Conservation (phyloP, 2,113 vertebrate genomes). For the Menura novaehollandiae region DNA sequence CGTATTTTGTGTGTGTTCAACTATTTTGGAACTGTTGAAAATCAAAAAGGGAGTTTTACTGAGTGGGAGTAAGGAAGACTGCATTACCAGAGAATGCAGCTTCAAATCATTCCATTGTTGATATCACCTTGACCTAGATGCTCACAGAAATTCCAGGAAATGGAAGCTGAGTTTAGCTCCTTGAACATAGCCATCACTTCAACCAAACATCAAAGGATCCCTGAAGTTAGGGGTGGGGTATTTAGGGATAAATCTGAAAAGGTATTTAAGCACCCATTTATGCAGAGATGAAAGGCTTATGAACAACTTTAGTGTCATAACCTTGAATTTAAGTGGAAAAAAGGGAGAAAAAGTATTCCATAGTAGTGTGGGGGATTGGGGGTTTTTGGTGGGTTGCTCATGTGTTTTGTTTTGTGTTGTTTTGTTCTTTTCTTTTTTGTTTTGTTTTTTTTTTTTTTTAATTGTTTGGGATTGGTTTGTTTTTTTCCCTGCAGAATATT, state of each 20-base stretch:
- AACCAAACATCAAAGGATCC: neutral
- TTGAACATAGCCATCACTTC: neutral
- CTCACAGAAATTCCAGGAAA: neutral
- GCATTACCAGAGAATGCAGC: neutral
- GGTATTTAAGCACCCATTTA: neutral
- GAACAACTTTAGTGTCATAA: neutral
- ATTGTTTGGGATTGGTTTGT: neutral
- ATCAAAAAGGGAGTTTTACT: neutral
- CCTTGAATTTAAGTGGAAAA: neutral
- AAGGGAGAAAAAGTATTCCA: neutral
- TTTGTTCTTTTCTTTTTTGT: neutral
- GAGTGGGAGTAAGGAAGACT: neutral
- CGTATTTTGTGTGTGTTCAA: neutral
- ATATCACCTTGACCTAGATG: neutral
- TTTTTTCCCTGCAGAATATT: fast-evolving
- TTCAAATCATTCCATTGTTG: neutral
- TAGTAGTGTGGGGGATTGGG: neutral
- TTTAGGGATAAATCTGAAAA: neutral
- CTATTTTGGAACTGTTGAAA: neutral
- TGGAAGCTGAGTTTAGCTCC: neutral
- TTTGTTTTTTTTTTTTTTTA: neutral
- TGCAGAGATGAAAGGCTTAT: neutral
- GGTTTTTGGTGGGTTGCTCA: fast-evolving
- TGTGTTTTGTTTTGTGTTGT: no score
- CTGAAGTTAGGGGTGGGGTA: neutral